Conservation (phyloP, 2,113 vertebrate species). For the Catagonus wagneri region DNA sequence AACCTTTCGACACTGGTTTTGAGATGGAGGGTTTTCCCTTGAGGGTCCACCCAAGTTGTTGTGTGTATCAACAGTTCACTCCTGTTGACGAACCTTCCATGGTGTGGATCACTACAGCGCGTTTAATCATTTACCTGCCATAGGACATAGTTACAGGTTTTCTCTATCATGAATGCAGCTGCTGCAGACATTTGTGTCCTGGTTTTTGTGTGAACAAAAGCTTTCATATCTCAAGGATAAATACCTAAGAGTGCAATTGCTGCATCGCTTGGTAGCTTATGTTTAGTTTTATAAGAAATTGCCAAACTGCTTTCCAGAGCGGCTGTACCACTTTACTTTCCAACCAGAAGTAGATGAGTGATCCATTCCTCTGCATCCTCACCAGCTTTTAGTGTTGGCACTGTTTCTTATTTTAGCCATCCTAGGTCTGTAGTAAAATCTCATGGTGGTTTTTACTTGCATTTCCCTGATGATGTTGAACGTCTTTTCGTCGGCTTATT, state of each 20-base stretch:
- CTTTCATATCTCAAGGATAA: background rate
- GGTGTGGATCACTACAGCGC: background rate
- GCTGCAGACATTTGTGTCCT: fast-evolving
- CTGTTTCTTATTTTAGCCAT: fast-evolving
- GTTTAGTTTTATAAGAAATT: background rate
- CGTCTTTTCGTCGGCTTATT: too few species aligned
- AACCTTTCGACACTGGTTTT: background rate
- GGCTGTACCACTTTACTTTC: background rate
- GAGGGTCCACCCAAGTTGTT: fast-evolving
- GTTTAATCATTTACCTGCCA: background rate
- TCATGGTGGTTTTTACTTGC: background rate
- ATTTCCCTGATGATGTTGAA: background rate
- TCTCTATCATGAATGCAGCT: background rate
- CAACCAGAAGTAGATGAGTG: fast-evolving
- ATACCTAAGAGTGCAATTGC: fast-evolving
- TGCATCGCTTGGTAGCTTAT: fast-evolving
- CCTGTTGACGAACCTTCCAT: background rate
- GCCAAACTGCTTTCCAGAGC: background rate
- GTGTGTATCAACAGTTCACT: background rate
- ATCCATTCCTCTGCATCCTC: fast-evolving
- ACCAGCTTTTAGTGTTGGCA: fast-evolving
- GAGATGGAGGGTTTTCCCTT: background rate
- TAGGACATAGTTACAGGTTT: too few species aligned
- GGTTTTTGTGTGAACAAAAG: background rate
- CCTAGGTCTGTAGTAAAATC: fast-evolving